phyloP scores from a whole-genome alignment of 2,888 invertebrate species.

The Aproaerema taeniolella region DNA sequence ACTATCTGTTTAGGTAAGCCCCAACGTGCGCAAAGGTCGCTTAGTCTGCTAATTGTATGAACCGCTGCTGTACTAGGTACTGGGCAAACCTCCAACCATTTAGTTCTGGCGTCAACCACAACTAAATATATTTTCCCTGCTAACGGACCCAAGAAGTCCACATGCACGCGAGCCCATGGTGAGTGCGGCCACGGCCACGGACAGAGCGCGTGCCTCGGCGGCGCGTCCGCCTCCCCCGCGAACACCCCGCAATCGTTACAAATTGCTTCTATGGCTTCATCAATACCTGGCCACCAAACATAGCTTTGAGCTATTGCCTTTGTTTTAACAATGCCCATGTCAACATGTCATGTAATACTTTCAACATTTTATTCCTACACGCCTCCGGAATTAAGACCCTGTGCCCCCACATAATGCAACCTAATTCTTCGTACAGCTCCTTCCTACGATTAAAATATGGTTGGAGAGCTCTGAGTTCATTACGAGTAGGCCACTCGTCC shows the following conservation, averaged over 20 bases:
- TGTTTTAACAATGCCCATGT: constrained; percentile 2
- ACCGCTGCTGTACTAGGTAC: not conserved
- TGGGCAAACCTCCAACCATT: not conserved
- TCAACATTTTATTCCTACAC: not conserved
- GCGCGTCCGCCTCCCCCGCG: not conserved
- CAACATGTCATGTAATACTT: not conserved
- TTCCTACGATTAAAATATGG: constrained; percentile 18
- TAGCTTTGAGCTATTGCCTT: not conserved
- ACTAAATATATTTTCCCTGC: not conserved
- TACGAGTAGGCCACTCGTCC: constrained; percentile 20
- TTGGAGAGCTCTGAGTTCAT: constrained; percentile 9
- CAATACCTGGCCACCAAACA: not conserved
- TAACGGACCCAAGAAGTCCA: not conserved
- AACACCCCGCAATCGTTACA: constrained; percentile 3
- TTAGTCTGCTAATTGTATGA: not conserved
- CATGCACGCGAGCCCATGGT: not conserved
- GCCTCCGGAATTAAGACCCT: constrained; percentile 7
- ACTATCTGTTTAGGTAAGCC: constrained; percentile 4
- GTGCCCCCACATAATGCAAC: constrained; percentile 14
- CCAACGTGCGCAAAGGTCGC: not conserved
- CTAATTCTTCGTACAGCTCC: constrained; percentile 23
- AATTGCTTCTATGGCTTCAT: constrained; percentile 3
- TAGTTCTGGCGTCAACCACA: not conserved
- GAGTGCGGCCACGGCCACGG: not conserved
- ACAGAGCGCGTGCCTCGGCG: not conserved